Percentiles rank a stretch among this genome's conserved stretches.
Conservation (phyloP, 2,113 vertebrate genomes). For the Neotoma lepida region DNA sequence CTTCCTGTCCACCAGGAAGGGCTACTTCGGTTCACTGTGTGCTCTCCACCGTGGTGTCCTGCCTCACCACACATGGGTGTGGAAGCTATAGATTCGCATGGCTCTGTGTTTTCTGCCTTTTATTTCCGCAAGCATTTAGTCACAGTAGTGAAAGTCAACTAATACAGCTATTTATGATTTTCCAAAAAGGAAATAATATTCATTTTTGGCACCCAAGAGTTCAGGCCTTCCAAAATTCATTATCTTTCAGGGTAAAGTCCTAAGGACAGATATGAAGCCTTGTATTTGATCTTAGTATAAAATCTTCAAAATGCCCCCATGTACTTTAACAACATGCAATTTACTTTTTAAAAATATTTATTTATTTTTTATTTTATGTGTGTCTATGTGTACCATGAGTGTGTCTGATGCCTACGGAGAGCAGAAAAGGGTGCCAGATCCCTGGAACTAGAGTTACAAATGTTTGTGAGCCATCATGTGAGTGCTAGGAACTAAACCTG, state of each 20-base stretch:
- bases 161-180: not conserved
- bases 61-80: no score
- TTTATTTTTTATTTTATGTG: not conserved
- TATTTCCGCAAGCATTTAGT: not conserved
- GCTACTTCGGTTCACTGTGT: not conserved
- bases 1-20: not conserved
- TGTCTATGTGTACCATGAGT: not conserved
- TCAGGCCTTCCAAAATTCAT: constrained; percentile 18
- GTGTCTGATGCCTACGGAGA: not conserved
- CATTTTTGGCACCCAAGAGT: not conserved
- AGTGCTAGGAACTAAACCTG: not conserved
- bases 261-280: not conserved
- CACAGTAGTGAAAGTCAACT: not conserved
- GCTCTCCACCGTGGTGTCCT: no score
- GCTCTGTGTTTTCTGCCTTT: not conserved
- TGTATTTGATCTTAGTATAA: not conserved
- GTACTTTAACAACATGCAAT: not conserved
- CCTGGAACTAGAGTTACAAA: not conserved
- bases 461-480: not conserved
- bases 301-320: not conserved
- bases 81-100: not conserved
- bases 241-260: not conserved
- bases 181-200: constrained; percentile 27
- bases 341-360: not conserved
- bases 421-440: not conserved